These are phyloP conservation scores for Protobothrops flavoviridis DNA, from an alignment of 2,113 vertebrate genomes.

Conservation along the genomic window DNA sequence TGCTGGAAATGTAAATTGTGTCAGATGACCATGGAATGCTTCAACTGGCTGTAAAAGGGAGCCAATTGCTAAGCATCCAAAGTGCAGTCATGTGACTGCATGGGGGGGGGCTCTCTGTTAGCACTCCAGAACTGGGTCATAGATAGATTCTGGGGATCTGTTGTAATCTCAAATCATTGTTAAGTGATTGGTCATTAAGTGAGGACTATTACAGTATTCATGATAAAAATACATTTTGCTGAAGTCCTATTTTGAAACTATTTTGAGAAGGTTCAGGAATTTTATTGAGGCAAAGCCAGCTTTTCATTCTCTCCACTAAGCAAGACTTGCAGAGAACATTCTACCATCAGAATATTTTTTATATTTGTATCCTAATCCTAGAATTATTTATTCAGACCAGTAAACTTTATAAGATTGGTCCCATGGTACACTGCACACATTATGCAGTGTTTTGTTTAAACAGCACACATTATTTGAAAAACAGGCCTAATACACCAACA, in stretches of 20 bases:
- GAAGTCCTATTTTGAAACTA: background rate
- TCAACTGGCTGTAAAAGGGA: background rate
- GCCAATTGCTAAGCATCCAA: background rate
- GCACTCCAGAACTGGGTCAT: background rate
- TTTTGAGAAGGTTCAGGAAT: background rate
- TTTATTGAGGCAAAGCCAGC: background rate
- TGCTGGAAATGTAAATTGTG: background rate
- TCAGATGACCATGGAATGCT: background rate
- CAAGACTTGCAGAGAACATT: slow-evolving; percentile 41
- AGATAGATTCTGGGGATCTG: background rate
- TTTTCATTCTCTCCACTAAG: background rate
- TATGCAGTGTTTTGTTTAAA: slow-evolving; percentile 38
- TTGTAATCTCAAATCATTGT: background rate
- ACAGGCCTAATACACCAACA: background rate
- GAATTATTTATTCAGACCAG: background rate
- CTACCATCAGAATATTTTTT: slow-evolving; percentile 42
- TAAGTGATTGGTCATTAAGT: background rate
- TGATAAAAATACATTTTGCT: background rate
- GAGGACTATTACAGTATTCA: background rate
- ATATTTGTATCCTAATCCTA: background rate
- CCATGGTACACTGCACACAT: background rate
- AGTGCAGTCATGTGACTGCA: background rate
- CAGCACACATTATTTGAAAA: slow-evolving; percentile 30
- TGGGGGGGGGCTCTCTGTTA: background rate
- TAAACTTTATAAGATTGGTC: slow-evolving; percentile 20